Base-by-base conservation (phyloP, 2,888 invertebrate species). In the Erpobdella octoculata region DNA sequence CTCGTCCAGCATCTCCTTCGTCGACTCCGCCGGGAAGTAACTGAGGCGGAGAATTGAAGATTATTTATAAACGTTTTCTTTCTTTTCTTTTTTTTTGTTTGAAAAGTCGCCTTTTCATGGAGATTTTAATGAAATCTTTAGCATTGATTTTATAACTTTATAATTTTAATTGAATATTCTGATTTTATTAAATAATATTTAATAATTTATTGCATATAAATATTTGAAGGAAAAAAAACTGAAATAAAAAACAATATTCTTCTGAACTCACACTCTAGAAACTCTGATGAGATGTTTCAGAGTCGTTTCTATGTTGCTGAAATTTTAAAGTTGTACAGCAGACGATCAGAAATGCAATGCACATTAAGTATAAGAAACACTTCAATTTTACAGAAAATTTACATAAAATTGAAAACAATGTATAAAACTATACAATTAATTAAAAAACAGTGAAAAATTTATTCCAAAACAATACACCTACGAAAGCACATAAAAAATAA, bases 1-100 rank as follows among this genome's bases (percentile, higher is more conserved):
- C 82, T 91, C 90, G 71, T 89, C 90, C 70, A 95, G 83, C 79
- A 95, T 91, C 84, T 94, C 93, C 82, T 88, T 87, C 0, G 92
- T 92, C 0, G 92, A 89, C 41, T 85, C 86, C 31, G 78, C 73
- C 18, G 81, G 77, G 73, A 83, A 83, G 74, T 81, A 83, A 12
- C 82, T 81, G 72, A 33, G 21, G 25, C 25, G 28, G 28, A 53
- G 1, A 1, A 53, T 53, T 53, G 28, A 1, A 8, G 28, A 53
- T 12, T 28, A 70, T n/a, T 41, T 25, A 48, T 4, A 41, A 9
- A 15, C n/a, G 41, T 21, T 59, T 59, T 15, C 41, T 12, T 41
- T 41, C 41, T 41, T n/a, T 25, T 18, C 15, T 25, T 18, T 21
- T 18, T 25, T 21, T 21, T 21, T 12, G 15, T 15, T 15, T 18